Percentiles rank a stretch among this genome's conserved stretches.
Conservation (phyloP, 1,140 invertebrate genomes). For the Anadara kagoshimensis region DNA sequence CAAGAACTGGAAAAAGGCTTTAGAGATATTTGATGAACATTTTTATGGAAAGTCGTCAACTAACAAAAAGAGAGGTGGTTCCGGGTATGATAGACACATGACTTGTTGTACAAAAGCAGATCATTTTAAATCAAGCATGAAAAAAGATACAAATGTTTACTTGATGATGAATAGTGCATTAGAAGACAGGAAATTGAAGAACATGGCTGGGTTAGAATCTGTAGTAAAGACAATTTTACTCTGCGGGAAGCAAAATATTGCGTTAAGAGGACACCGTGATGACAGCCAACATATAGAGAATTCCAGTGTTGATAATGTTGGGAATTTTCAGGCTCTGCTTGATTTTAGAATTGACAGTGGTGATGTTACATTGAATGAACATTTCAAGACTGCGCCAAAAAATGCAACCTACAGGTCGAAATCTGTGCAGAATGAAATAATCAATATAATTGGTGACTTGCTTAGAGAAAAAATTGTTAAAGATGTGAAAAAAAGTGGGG, state of each 20-base stretch:
- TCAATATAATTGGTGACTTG: neutral
- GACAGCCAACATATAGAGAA: neutral
- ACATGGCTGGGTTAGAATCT: neutral
- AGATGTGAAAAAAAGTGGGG: too few relatives aligned
- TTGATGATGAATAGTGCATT: neutral
- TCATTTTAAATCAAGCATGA: neutral
- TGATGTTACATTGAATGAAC: neutral
- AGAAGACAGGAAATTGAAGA: too few relatives aligned
- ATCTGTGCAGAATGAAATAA: constrained; percentile 8
- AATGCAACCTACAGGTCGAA: constrained; percentile 16
- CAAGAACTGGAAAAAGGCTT: constrained; percentile 3
- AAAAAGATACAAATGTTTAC: neutral
- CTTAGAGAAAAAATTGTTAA: neutral
- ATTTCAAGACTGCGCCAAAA: constrained; percentile 1
- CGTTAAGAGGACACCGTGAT: neutral
- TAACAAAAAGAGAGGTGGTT: neutral
- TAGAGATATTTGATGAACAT: neutral
- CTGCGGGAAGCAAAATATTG: constrained; percentile 8
- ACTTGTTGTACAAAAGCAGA: neutral
- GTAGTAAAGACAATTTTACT: neutral
- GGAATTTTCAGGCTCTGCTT: too few relatives aligned
- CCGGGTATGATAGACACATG: neutral
- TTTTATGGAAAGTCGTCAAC: neutral
- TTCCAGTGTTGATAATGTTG: too few relatives aligned
- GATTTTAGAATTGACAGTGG: too few relatives aligned